A percentile compares a stretch with the other conserved stretches of the same genome.
Evolutionary conservation across 1,140 invertebrate species (phyloP).

Genomic region (Scylla paramamosain): DNA sequence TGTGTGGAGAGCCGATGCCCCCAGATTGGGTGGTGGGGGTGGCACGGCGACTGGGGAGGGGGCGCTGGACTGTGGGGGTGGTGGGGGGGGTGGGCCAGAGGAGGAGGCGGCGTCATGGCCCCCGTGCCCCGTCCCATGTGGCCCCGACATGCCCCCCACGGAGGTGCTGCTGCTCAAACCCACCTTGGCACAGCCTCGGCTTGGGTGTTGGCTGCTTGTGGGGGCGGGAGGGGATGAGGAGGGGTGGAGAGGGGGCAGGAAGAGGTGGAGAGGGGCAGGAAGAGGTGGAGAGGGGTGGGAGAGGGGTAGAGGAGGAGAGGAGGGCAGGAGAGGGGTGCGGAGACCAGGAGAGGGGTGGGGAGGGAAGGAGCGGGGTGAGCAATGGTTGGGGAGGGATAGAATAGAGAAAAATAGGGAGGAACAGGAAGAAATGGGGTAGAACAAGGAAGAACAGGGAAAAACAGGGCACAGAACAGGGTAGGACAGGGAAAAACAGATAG

Average conservation of each 20-base stretch:
- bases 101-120: conserved; percentile 62
- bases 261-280: too few relatives aligned
- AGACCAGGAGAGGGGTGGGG: too few relatives aligned
- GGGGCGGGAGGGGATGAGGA: too few relatives aligned
- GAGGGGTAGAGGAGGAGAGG: too few relatives aligned
- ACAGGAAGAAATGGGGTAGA: too few relatives aligned
- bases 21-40: conserved; percentile 45
- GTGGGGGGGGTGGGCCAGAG: conserved; percentile 62
- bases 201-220: conserved; percentile 64
- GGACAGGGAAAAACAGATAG: background rate
- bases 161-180: conserved; percentile 64
- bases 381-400: too few relatives aligned
- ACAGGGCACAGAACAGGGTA: background rate
- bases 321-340: too few relatives aligned
- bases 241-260: too few relatives aligned
- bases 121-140: conserved; percentile 37
- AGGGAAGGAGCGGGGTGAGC: too few relatives aligned
- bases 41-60: conserved; percentile 36
- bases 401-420: too few relatives aligned
- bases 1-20: conserved; percentile 38
- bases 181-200: conserved; percentile 67
- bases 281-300: too few relatives aligned
- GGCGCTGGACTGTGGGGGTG: conserved; percentile 32
- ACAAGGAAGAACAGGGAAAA: background rate
- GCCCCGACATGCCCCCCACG: conserved; percentile 62